Evolutionary conservation across 2,888 invertebrate genomes (phyloP).

Genomic region (Drosophila conformis): DNA sequence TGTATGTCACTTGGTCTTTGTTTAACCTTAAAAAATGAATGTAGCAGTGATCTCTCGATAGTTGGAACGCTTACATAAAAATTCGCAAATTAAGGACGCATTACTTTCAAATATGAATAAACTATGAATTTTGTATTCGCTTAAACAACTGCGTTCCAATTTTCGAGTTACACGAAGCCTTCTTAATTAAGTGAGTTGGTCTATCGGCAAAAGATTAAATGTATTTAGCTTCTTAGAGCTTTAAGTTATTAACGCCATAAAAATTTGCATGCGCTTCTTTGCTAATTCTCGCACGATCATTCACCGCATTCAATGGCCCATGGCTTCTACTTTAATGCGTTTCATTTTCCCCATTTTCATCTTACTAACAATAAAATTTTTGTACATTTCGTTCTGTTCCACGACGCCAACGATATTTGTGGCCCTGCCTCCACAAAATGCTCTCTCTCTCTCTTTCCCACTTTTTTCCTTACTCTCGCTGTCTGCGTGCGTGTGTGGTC

Average conservation of each 20-base stretch:
- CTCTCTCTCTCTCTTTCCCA: slow-evolving; percentile 37
- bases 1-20: slow-evolving; percentile 10
- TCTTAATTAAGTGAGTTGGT: neutral
- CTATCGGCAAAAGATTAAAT: neutral
- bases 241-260: slow-evolving; percentile 5
- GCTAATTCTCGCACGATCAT: slow-evolving; percentile 45
- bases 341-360: slow-evolving; percentile 72
- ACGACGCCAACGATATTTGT: slow-evolving; percentile 42
- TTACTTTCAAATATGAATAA: neutral
- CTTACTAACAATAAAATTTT: slow-evolving; percentile 72
- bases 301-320: slow-evolving; percentile 45
- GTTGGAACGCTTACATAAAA: neutral
- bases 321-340: slow-evolving; percentile 62
- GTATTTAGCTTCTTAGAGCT: slow-evolving; percentile 7
- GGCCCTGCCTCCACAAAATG: slow-evolving; percentile 33
- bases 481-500: slow-evolving; percentile 26
- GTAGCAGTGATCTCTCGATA: neutral
- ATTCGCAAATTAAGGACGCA: neutral
- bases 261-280: slow-evolving; percentile 52
- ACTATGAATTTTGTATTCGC: neutral
- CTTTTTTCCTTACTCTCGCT: slow-evolving; percentile 14
- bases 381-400: slow-evolving; percentile 75
- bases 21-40: slow-evolving; percentile 2
- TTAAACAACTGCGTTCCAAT: neutral
- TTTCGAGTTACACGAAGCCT: neutral